phyloP scores from a whole-genome alignment of 2,888 invertebrate species.

The Ormyrus thymus region DNA sequence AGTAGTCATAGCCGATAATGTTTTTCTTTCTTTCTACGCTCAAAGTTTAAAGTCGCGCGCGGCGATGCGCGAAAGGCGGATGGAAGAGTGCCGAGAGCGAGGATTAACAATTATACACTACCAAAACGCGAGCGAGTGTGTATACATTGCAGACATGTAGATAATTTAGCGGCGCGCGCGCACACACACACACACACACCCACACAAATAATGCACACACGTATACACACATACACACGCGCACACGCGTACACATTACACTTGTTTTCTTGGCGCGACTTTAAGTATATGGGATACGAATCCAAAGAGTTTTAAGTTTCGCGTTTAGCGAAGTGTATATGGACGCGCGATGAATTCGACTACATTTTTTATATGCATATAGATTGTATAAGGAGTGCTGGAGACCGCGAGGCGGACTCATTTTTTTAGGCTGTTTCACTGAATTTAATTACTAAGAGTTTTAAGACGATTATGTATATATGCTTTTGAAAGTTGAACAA shows the following conservation, averaged over 20 bases:
- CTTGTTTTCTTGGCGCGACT: constrained; percentile 5
- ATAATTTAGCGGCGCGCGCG: constrained; percentile 27
- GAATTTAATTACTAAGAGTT: constrained; percentile 54
- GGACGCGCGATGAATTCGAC: constrained; percentile 19
- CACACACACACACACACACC: no score
- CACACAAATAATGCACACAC: no score
- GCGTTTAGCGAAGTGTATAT: constrained; percentile 28
- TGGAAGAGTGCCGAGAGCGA: background rate
- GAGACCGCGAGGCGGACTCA: background rate
- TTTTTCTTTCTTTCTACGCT: no score
- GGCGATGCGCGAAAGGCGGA: background rate
- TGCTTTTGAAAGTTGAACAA: background rate
- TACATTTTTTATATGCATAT: constrained; percentile 34
- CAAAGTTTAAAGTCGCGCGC: no score
- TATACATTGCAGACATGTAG: constrained; percentile 46
- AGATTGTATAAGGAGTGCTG: constrained; percentile 18
- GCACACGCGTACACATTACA: no score
- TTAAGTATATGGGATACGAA: constrained; percentile 25
- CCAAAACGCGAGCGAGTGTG: constrained; percentile 6
- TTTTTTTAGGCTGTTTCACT: constrained; percentile 44
- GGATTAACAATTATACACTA: background rate
- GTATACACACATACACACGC: no score
- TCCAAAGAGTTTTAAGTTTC: constrained; percentile 48
- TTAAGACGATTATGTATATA: background rate
- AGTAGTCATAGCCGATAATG: no score